Conservation (phyloP, 2,113 vertebrate species). For the Dasyornis broadbenti region DNA sequence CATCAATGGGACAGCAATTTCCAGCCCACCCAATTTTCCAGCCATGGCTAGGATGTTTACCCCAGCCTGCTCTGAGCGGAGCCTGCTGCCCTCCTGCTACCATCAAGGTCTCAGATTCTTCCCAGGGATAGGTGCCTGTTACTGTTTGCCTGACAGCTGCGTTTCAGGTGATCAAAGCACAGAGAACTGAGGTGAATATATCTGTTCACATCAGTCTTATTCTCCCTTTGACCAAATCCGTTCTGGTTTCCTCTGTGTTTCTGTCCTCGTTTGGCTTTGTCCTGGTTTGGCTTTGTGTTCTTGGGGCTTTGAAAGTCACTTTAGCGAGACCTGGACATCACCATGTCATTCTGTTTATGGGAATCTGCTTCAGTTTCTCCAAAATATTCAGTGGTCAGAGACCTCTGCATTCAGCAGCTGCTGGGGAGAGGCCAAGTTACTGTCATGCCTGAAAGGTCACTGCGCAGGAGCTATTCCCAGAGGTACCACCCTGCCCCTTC, state of each 20-base stretch:
- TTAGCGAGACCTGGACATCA: background rate
- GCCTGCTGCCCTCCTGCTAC: background rate
- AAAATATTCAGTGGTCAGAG: background rate
- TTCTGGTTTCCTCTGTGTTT: background rate
- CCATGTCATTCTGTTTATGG: background rate
- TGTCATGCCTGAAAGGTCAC: background rate
- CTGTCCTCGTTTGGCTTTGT: background rate
- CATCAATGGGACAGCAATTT: background rate
- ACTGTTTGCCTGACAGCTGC: background rate
- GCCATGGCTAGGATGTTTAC: rapidly evolving
- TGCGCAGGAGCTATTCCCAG: background rate
- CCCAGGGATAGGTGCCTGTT: rapidly evolving
- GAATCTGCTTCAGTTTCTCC: background rate
- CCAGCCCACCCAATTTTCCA: background rate
- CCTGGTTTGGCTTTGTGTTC: background rate
- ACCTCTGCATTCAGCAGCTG: background rate
- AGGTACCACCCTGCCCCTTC: background rate
- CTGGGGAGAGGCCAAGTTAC: background rate
- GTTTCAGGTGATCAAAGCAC: background rate
- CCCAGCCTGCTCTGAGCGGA: background rate
- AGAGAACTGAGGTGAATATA: background rate
- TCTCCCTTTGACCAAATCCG: background rate
- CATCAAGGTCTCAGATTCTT: rapidly evolving
- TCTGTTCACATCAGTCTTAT: background rate
- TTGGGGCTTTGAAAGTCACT: background rate